Percentiles rank a stretch among this genome's conserved stretches.
Conservation (phyloP, 2,113 vertebrate species). For the Aythya baeri region DNA sequence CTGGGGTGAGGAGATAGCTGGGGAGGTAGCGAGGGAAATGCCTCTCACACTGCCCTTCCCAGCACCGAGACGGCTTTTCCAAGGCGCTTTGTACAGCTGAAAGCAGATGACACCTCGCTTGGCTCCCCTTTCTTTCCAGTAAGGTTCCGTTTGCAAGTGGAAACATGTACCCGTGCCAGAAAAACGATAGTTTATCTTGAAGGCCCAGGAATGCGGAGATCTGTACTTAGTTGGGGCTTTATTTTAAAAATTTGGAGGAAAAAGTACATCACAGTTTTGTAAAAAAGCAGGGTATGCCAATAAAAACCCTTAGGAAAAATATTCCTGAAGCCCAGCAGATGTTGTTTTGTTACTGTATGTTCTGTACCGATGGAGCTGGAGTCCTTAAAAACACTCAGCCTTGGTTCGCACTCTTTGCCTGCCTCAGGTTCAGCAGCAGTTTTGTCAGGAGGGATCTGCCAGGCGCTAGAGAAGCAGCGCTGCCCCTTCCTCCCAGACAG, state of each 20-base stretch:
- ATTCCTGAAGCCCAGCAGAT: slow-evolving; percentile 39
- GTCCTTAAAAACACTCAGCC: slow-evolving; percentile 4
- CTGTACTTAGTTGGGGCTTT: slow-evolving; percentile 45
- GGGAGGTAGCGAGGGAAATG: neutral
- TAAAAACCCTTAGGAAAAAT: slow-evolving; percentile 29
- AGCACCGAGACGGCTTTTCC: neutral
- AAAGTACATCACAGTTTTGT: slow-evolving; percentile 29
- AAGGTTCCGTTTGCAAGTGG: slow-evolving; percentile 47
- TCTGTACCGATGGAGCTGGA: slow-evolving; percentile 9
- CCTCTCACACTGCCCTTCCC: neutral
- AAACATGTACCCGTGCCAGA: slow-evolving; percentile 54
- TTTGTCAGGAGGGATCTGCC: neutral
- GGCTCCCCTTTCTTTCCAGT: neutral
- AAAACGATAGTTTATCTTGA: slow-evolving; percentile 52
- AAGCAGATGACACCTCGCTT: neutral
- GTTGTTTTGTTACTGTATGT: slow-evolving; percentile 50
- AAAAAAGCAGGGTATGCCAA: neutral
- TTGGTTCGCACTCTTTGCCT: slow-evolving; percentile 1
- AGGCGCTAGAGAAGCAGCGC: neutral
- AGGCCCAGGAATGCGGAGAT: slow-evolving; percentile 32
- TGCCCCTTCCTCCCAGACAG: neutral
- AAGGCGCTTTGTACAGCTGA: neutral
- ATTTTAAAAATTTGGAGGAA: slow-evolving; percentile 54
- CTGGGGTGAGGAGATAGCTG: neutral
- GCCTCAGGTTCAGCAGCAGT: neutral